These are phyloP conservation scores for Beris chalybata DNA, from an alignment of 2,888 invertebrate genomes.

Conservation along the genomic window DNA sequence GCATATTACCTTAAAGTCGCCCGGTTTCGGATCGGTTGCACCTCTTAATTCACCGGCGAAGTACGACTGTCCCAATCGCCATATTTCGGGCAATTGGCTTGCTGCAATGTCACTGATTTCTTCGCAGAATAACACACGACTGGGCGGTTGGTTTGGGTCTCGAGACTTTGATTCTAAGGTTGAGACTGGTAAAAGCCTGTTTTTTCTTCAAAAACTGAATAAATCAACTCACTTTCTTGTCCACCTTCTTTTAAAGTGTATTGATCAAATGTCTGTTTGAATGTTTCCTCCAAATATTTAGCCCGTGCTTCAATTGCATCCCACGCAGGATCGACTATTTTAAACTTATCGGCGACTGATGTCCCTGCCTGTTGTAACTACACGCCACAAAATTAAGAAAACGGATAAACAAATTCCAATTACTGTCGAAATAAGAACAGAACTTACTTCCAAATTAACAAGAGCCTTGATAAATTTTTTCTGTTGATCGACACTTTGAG, in stretches of 20 bases:
- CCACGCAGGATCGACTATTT: conserved; percentile 90
- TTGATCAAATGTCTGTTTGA: conserved; percentile 53
- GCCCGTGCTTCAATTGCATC: conserved; percentile 85
- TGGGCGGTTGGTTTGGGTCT: conserved; percentile 58
- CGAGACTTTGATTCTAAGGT: conserved; percentile 46
- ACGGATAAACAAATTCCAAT: conserved; percentile 1
- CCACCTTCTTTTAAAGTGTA: conserved; percentile 50
- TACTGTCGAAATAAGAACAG: conserved; percentile 39
- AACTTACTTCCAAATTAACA: conserved; percentile 68
- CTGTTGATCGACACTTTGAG: conserved; percentile 90
- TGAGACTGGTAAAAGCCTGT: not conserved
- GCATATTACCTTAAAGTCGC: conserved; percentile 69
- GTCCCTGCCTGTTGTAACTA: conserved; percentile 52
- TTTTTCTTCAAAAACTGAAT: not conserved
- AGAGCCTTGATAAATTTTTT: conserved; percentile 85
- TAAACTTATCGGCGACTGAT: conserved; percentile 50
- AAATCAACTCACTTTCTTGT: conserved; percentile 46
- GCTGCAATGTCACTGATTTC: conserved; percentile 75
- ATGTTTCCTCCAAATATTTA: conserved; percentile 66
- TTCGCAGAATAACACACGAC: conserved; percentile 76
- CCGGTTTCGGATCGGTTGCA: conserved; percentile 73
- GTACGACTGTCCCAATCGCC: conserved; percentile 94
- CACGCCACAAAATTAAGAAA: not conserved
- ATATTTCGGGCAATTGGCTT: conserved; percentile 84
- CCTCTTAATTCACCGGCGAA: conserved; percentile 85